A percentile compares a stretch with the other conserved stretches of the same genome.
Conservation (phyloP, 2,888 invertebrate genomes). For the Agrochola lota region DNA sequence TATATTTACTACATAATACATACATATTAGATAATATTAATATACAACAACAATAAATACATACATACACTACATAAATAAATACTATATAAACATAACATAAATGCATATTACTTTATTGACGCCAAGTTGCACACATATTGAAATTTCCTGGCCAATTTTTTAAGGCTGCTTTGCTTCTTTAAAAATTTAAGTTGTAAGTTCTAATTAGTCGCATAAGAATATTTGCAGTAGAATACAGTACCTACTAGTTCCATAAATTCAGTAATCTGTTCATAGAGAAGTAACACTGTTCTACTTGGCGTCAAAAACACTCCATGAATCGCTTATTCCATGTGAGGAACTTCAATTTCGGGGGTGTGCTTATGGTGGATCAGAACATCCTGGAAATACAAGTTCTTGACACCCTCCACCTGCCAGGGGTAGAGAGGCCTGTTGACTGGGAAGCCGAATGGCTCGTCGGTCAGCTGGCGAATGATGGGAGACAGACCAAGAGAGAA, state of each 20-base stretch:
- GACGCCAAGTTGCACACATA: slow-evolving; percentile 16
- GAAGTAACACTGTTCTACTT: slow-evolving; percentile 16
- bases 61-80: slow-evolving; percentile 45
- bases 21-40: slow-evolving; percentile 8
- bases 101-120: slow-evolving; percentile 16
- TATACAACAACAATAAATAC: slow-evolving; percentile 37
- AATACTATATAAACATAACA: slow-evolving; percentile 30
- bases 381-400: slow-evolving; percentile 88
- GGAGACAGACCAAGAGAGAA: slow-evolving; percentile 88
- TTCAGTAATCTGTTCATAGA: neutral
- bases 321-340: slow-evolving; percentile 69
- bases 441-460: slow-evolving; percentile 90
- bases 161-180: neutral
- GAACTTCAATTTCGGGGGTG: slow-evolving; percentile 78
- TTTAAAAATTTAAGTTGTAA: neutral
- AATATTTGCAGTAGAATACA: neutral
- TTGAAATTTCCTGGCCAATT: neutral
- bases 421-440: slow-evolving; percentile 88
- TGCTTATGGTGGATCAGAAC: slow-evolving; percentile 89
- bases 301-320: slow-evolving; percentile 9
- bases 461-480: slow-evolving; percentile 85
- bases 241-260: neutral
- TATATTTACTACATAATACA: slow-evolving; percentile 37
- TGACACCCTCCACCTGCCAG: slow-evolving; percentile 79
- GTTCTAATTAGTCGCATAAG: neutral